Evolutionary conservation across 2,888 invertebrate genomes (phyloP).

Genomic region (Anagyrus pseudococci): DNA sequence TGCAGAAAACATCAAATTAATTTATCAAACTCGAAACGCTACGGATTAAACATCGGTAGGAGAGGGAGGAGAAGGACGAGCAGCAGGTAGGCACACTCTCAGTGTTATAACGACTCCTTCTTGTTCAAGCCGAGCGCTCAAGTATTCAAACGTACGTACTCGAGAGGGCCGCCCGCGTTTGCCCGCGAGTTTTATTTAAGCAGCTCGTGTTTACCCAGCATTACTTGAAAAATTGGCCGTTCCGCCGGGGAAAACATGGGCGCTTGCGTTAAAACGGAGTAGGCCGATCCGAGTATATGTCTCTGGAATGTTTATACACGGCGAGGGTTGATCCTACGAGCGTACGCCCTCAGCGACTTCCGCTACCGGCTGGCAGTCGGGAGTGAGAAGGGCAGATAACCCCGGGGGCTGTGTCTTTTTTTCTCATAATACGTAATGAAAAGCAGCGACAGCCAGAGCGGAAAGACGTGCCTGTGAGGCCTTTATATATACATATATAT

Average conservation of each 20-base stretch:
- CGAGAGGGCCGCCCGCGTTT: too few species aligned
- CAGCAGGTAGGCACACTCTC: not conserved
- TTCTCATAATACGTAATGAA: slow-evolving; percentile 36
- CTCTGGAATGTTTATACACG: too few species aligned
- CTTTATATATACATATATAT: too few species aligned
- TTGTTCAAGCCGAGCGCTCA: slow-evolving; percentile 19
- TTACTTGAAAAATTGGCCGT: slow-evolving; percentile 25
- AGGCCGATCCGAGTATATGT: too few species aligned
- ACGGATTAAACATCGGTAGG: slow-evolving; percentile 3
- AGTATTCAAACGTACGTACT: slow-evolving; percentile 23
- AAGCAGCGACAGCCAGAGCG: slow-evolving; percentile 19
- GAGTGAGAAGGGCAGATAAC: slow-evolving; percentile 20
- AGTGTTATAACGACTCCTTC: slow-evolving; percentile 17
- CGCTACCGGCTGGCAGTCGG: not conserved
- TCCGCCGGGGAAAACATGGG: not conserved
- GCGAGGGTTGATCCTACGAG: not conserved
- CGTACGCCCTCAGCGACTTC: slow-evolving; percentile 1
- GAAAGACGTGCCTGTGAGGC: slow-evolving; percentile 32
- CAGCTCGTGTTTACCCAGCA: slow-evolving; percentile 26
- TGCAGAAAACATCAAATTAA: not conserved
- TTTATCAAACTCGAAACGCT: slow-evolving; percentile 1
- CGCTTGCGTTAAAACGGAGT: too few species aligned
- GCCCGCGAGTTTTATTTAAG: slow-evolving; percentile 23
- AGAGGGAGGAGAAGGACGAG: not conserved
- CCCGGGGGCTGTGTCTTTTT: not conserved